Percentiles rank a stretch among this genome's conserved stretches.
Conservation (phyloP, 2,888 invertebrate genomes). For the Oxytorus armatus region DNA sequence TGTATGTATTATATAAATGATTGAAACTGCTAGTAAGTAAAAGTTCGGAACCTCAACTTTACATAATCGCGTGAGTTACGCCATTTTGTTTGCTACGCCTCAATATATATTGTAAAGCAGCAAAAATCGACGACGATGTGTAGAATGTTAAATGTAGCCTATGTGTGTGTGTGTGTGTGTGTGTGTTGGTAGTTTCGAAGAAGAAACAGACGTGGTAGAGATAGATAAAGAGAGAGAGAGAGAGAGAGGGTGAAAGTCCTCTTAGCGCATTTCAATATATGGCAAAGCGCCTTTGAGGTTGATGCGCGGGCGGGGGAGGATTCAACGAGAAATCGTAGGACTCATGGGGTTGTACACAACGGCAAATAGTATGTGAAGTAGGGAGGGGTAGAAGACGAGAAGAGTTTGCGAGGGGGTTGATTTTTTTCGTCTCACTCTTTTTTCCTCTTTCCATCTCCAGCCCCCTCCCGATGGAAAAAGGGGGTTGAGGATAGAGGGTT, state of each 20-base stretch:
- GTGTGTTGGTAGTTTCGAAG: constrained; percentile 35
- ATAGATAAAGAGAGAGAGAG: constrained; percentile 21
- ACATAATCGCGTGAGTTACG: constrained; percentile 8
- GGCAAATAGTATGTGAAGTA: constrained; percentile 16
- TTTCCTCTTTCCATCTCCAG: constrained; percentile 58
- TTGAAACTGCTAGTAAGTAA: constrained; percentile 22
- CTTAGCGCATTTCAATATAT: constrained; percentile 84
- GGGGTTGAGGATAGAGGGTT: constrained; percentile 70
- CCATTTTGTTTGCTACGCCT: not conserved
- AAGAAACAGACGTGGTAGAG: constrained; percentile 4
- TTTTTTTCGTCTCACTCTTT: constrained; percentile 56
- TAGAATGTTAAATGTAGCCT: constrained; percentile 45
- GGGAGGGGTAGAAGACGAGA: constrained; percentile 42
- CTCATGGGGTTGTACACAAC: constrained; percentile 18
- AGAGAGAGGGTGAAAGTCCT: constrained; percentile 74
- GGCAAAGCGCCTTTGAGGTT: constrained; percentile 82
- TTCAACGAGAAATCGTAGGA: constrained; percentile 31
- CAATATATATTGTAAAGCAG: not conserved
- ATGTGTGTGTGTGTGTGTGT: not conserved
- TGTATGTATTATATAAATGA: no score
- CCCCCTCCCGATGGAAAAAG: constrained; percentile 62
- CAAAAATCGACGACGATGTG: constrained; percentile 45
- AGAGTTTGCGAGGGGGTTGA: constrained; percentile 55
- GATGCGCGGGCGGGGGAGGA: constrained; percentile 58
- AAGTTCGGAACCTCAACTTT: constrained; percentile 5